phyloP scores from a whole-genome alignment of 2,113 vertebrate species.

The Takifugu bimaculatus region DNA sequence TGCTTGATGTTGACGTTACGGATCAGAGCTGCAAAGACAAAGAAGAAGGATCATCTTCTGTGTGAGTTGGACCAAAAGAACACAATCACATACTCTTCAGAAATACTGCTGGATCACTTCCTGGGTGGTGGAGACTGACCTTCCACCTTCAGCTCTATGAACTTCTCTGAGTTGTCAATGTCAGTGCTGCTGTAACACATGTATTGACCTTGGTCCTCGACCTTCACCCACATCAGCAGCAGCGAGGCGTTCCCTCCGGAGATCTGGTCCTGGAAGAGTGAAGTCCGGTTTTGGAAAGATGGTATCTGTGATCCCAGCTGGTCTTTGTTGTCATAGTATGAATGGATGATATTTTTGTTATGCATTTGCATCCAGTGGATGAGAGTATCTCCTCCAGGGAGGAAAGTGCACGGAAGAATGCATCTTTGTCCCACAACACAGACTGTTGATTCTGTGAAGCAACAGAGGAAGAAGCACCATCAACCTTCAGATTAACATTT shows the following conservation, averaged over 20 bases:
- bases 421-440: slow-evolving; percentile 46
- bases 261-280: slow-evolving; percentile 55
- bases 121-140: too few relatives aligned
- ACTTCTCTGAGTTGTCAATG: too few relatives aligned
- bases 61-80: too few relatives aligned
- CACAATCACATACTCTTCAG: too few relatives aligned
- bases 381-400: slow-evolving; percentile 11
- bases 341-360: slow-evolving; percentile 43
- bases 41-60: too few relatives aligned
- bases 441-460: not conserved
- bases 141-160: too few relatives aligned
- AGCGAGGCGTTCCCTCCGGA: slow-evolving; percentile 70
- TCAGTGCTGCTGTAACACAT: too few relatives aligned
- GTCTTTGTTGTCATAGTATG: slow-evolving; percentile 55
- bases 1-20: slow-evolving; percentile 31
- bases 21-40: slow-evolving; percentile 47
- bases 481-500: not conserved
- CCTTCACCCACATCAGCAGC: slow-evolving; percentile 28
- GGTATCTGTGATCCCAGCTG: slow-evolving; percentile 28
- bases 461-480: not conserved
- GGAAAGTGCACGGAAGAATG: slow-evolving; percentile 68
- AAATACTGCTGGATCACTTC: too few relatives aligned
- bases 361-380: slow-evolving; percentile 71
- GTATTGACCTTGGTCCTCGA: slow-evolving; percentile 58
- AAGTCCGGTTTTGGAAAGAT: slow-evolving; percentile 59